A percentile compares a stretch with the other conserved stretches of the same genome.
Conservation (phyloP, 2,888 invertebrate species). For the Acanthacorydalis orientalis region DNA sequence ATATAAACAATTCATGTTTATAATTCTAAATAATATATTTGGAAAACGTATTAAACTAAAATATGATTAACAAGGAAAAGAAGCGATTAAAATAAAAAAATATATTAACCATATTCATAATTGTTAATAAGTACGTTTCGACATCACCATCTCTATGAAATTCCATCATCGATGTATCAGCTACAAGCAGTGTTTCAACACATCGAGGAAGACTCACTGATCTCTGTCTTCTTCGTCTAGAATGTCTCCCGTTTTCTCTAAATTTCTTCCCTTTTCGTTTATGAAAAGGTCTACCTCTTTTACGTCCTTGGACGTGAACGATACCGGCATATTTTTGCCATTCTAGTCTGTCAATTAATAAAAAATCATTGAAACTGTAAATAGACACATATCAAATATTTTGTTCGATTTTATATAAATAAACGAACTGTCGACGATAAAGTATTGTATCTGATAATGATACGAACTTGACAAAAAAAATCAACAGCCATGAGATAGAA, state of each 20-base stretch:
- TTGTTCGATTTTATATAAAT: too few species aligned
- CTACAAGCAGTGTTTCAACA: constrained; percentile 76
- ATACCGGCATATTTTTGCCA: constrained; percentile 36
- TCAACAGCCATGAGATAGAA: too few species aligned
- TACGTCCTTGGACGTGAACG: constrained; percentile 28
- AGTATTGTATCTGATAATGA: neutral
- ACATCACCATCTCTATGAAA: constrained; percentile 69
- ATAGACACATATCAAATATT: too few species aligned
- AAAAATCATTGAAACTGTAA: neutral
- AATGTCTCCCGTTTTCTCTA: constrained; percentile 6
- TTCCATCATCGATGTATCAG: constrained; percentile 73
- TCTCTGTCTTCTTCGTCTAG: constrained; percentile 22
- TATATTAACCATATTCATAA: constrained; percentile 73
- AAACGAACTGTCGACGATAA: neutral
- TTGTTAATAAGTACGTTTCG: constrained; percentile 72
- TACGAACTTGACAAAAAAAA: neutral
- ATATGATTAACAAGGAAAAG: too few species aligned
- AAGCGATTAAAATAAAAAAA: too few species aligned
- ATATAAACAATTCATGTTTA: too few species aligned
- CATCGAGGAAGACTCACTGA: constrained; percentile 61
- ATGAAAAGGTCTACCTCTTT: neutral
- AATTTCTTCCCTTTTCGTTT: neutral
- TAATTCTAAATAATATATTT: too few species aligned
- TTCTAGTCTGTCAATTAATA: constrained; percentile 28
- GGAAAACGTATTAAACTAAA: too few species aligned